Base-by-base conservation (phyloP, 2,888 invertebrate genomes). In the Aporophyla lueneburgensis region DNA sequence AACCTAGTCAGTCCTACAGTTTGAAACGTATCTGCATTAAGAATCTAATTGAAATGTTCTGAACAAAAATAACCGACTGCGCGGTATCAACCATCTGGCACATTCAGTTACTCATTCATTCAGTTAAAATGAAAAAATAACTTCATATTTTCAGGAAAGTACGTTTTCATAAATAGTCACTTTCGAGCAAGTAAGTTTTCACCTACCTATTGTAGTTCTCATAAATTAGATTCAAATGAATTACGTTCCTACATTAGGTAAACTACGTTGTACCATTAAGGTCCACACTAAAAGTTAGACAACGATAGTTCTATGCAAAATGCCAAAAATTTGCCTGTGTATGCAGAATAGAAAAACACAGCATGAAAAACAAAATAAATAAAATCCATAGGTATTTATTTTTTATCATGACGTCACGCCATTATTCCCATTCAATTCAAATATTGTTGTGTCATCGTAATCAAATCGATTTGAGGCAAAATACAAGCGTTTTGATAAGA, bases 401-500 rank as follows among this genome's bases (percentile, higher is more conserved):
- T 68, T 33, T 59, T 40, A 56, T 1, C 14, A 46, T 80, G 40
- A 69, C 59, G 59, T 81, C 76, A 76, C 54, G 12, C 9, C 5
- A 21, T 21, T 70, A 67, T 67, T 71, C n/a, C 56, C 46, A 81
- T 67, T 67, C 81, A 70, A 71, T 68, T 67, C 19, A 76, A 61
- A 81, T 43, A 71, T 7, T 80, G 21, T 69, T 53, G 33, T 49
- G 43, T 61, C 6, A 43, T 59, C 7, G 56, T 61, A 56, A 65
- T 72, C 56, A 51, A 71, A 63, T 24, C 59, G 21, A 63, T 61
- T 71, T 33, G 58, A 68, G 24, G 54, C 12, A 46, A 71, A 76
- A 53, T 54, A 69, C 68, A 65, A 71, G 33, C 24, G 21, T 16
- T 33, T 51, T 51, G 83, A 83, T 78, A 83, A 74, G 49, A 83